Conservation (phyloP, 2,888 invertebrate species). For the Microplitis manilae region DNA sequence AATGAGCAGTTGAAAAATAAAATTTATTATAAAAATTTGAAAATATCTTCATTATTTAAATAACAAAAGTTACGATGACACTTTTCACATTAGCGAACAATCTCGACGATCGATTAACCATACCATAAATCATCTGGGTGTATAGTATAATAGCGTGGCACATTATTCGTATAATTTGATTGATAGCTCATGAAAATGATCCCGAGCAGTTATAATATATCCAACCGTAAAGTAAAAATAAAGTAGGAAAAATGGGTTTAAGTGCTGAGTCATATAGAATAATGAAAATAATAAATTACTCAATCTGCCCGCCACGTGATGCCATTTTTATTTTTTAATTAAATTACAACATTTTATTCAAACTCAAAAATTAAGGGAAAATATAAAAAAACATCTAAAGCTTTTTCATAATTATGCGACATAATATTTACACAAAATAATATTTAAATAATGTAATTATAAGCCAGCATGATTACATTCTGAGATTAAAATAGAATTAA, state of each 20-base stretch:
- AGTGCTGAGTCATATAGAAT: background rate
- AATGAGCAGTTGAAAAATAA: background rate
- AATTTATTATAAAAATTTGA: background rate
- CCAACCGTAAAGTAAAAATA: background rate
- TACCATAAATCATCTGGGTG: conserved; percentile 33
- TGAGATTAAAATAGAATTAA: background rate
- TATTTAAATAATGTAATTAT: background rate
- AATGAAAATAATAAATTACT: conserved; percentile 1
- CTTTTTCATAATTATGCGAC: too few relatives aligned
- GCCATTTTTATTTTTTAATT: background rate
- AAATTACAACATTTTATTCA: background rate
- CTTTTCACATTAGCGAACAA: conserved; percentile 9
- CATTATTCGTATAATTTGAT: conserved; percentile 39
- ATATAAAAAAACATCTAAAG: too few relatives aligned
- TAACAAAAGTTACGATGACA: conserved; percentile 18
- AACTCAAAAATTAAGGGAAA: too few relatives aligned
- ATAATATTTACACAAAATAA: background rate
- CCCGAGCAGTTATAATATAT: background rate
- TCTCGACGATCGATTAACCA: conserved; percentile 18
- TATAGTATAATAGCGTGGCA: conserved; percentile 21
- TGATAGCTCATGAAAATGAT: conserved; percentile 35
- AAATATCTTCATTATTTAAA: conserved; percentile 5
- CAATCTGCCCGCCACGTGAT: background rate
- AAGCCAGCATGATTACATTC: background rate
- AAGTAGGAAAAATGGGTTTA: background rate